These are phyloP conservation scores for Eubasilissa regina DNA, from an alignment of 1,140 invertebrate species.

Conservation along the genomic window DNA sequence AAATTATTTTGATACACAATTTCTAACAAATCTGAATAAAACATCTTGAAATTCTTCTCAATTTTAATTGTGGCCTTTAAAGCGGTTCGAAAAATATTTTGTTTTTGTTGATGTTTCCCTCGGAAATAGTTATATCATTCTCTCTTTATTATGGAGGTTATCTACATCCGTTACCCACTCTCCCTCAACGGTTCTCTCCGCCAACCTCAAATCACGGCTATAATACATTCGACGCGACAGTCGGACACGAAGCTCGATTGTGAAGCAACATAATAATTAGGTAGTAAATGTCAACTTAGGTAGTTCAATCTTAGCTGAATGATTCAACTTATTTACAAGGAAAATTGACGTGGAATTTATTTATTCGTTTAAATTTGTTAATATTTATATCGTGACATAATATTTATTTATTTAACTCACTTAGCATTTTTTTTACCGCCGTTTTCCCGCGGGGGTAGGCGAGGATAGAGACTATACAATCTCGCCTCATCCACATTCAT, in stretches of 20 bases:
- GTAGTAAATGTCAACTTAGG: conserved; percentile 17
- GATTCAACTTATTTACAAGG: background rate
- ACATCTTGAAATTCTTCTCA: background rate
- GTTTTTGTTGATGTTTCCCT: background rate
- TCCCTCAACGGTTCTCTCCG: background rate
- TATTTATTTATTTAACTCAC: no score
- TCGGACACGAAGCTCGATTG: background rate
- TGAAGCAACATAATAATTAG: conserved; percentile 24
- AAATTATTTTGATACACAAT: no score
- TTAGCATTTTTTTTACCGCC: no score
- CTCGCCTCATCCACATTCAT: no score
- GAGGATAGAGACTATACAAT: no score
- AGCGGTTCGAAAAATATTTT: background rate
- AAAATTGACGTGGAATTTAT: no score
- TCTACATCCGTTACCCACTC: background rate
- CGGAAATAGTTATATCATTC: background rate
- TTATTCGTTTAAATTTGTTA: no score
- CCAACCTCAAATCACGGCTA: background rate
- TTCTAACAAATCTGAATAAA: background rate
- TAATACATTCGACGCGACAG: background rate
- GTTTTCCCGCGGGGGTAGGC: no score
- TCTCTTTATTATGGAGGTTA: background rate
- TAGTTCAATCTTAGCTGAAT: conserved; percentile 20
- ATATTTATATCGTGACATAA: no score
- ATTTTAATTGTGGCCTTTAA: no score